phyloP scores from a whole-genome alignment of 2,113 vertebrate species.

The Catagonus wagneri region DNA sequence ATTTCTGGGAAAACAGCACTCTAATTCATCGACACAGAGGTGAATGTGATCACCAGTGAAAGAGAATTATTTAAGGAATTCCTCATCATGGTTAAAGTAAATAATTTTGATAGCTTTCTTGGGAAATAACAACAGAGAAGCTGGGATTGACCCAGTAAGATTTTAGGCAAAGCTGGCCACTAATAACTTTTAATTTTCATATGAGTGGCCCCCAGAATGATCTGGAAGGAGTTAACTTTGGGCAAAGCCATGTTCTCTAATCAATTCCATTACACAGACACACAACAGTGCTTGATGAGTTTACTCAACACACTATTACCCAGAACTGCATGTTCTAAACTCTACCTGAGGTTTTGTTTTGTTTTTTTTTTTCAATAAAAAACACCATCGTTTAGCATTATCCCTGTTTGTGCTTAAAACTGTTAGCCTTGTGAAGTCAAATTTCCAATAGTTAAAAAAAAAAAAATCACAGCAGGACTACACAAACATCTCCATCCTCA shows the following conservation, averaged over 20 bases:
- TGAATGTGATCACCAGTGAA: neutral
- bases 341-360: neutral
- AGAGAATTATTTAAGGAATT: neutral
- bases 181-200: neutral
- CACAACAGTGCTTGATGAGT: neutral
- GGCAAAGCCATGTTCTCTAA: neutral
- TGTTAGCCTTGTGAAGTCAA: neutral
- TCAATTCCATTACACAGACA: fast-evolving
- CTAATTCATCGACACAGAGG: neutral
- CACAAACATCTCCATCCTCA: fast-evolving
- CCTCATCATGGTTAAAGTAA: neutral
- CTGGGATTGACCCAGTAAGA: neutral
- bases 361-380: neutral
- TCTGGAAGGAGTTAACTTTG: neutral
- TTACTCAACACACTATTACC: neutral
- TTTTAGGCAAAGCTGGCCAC: neutral
- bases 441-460: neutral
- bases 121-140: neutral
- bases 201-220: neutral
- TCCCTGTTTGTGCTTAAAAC: neutral
- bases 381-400: fast-evolving
- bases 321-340: neutral
- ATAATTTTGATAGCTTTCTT: neutral
- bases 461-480: neutral
- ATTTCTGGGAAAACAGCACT: neutral